Base-by-base conservation (phyloP, 2,113 vertebrate species). In the Oenanthe melanoleuca region DNA sequence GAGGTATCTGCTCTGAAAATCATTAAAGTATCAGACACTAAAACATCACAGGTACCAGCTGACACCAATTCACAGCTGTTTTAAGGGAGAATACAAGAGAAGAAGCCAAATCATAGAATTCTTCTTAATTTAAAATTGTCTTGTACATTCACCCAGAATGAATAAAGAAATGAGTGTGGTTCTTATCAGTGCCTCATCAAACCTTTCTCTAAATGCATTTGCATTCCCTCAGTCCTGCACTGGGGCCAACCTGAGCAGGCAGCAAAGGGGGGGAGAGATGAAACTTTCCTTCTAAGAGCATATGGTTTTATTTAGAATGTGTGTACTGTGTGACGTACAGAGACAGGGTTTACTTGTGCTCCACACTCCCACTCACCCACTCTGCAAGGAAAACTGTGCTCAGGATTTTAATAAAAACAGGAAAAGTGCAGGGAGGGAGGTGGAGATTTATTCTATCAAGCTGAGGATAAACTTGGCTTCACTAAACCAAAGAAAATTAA, bases 221-320 rank as follows among this genome's bases (percentile, higher is more conserved):
- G 57, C 81, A 53, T 78, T 37, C 69, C 79, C 63, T 67, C 47
- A 10, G 42, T 69, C 52, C 64, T 47, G 55, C 34, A 1, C 7
- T 14, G 38, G n/a, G 40, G 31, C 70, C 14, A n/a, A 13, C 42
- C 61, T 59, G 31, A 63, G 47, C 72, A 24, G 31, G 65, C 78
- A 66, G 80, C 57, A 55, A 69, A 64, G 86, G 47, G 18, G 20
- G 45, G 72, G 60, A 87, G 72, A 47, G 44, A 12, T 55, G 42
- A 56, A 71, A 17, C 47, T 47, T 28, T 61, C 70, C 77, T 82
- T 60, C 47, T 67, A 4, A 42, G 65, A 94, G 79, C 78, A 49
- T 75, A 61, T 38, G 75, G 55, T 69, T 95, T 93, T 85, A 60
- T 86, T 95, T 95, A 78, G 91, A 50, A 57, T 0, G 15, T 69